Percentiles rank a stretch among this genome's conserved stretches.
These are phyloP conservation scores for Danaus plexippus DNA, from an alignment of 1,140 invertebrate genomes.

Conservation along the genomic window DNA sequence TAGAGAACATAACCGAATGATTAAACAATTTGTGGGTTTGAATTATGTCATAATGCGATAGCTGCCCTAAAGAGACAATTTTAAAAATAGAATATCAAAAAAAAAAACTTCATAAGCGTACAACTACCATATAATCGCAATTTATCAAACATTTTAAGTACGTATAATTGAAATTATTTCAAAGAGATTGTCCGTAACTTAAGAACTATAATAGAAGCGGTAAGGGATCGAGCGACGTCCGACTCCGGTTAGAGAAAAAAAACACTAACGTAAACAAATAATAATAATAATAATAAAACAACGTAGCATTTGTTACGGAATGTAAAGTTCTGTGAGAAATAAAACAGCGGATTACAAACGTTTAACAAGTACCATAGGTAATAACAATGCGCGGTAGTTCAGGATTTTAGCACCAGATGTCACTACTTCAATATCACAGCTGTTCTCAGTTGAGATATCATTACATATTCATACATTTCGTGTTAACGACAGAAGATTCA, in stretches of 20 bases:
- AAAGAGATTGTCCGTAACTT: constrained; percentile 47
- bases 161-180: constrained; percentile 50
- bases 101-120: constrained; percentile 50
- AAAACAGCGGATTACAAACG: constrained; percentile 49
- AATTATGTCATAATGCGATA: constrained; percentile 56
- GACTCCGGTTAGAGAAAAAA: constrained; percentile 48
- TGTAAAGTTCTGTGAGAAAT: constrained; percentile 64
- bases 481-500: no score
- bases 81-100: constrained; percentile 61
- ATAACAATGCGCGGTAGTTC: constrained; percentile 55
- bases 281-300: constrained; percentile 32
- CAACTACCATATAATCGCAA: constrained; percentile 49
- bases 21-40: constrained; percentile 44
- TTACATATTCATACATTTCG: no score
- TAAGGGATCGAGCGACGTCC: constrained; percentile 53
- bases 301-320: constrained; percentile 66
- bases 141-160: constrained; percentile 57
- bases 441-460: constrained; percentile 18
- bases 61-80: constrained; percentile 56
- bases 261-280: constrained; percentile 57
- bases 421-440: constrained; percentile 46
- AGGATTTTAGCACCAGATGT: constrained; percentile 57
- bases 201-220: constrained; percentile 52
- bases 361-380: constrained; percentile 57
- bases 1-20: constrained; percentile 44